phyloP scores from a whole-genome alignment of 2,888 invertebrate species.

The Agelastica alni region DNA sequence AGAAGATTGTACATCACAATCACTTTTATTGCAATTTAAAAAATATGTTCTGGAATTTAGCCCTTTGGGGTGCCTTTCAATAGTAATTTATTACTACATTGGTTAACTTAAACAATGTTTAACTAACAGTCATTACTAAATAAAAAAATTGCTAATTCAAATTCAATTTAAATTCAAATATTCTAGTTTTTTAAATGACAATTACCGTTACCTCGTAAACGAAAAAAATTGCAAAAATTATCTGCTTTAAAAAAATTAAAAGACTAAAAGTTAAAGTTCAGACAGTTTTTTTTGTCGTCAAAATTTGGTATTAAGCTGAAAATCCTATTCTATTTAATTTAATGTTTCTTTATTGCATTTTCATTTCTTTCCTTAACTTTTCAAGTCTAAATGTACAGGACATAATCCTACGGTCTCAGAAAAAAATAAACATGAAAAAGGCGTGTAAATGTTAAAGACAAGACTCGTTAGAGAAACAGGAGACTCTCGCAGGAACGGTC shows the following conservation, averaged over 20 bases:
- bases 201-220: too few species aligned
- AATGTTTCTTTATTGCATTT: slow-evolving; percentile 11
- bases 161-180: too few species aligned
- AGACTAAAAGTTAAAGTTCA: background rate
- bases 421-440: slow-evolving; percentile 26
- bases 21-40: too few species aligned
- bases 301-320: background rate
- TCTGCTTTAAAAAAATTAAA: background rate
- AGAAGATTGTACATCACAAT: too few species aligned
- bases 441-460: slow-evolving; percentile 24
- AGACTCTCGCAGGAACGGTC: background rate
- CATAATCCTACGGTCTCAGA: slow-evolving; percentile 5
- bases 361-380: slow-evolving; percentile 8
- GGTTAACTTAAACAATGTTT: too few species aligned
- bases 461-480: slow-evolving; percentile 17
- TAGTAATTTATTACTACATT: too few species aligned
- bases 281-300: background rate
- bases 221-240: background rate
- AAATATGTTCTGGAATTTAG: too few species aligned
- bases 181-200: too few species aligned
- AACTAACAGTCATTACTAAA: too few species aligned
- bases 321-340: slow-evolving; percentile 13
- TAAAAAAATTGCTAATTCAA: too few species aligned
- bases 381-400: slow-evolving; percentile 3
- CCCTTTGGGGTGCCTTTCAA: too few species aligned